A percentile compares a stretch with the other conserved stretches of the same genome.
These are phyloP conservation scores for Unio delphinus DNA, from an alignment of 2,888 invertebrate genomes.

Conservation along the genomic window DNA sequence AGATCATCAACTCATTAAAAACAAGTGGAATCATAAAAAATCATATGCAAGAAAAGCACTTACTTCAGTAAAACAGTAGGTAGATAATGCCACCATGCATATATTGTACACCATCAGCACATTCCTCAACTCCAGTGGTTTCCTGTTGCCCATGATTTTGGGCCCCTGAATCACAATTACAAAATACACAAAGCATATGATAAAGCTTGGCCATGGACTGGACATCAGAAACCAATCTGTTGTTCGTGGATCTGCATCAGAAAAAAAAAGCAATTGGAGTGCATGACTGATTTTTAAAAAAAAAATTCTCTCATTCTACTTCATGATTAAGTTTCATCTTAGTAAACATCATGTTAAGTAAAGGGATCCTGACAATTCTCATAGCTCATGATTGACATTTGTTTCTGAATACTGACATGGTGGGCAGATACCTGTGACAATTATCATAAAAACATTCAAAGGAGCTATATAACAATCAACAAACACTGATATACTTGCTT, in stretches of 20 bases:
- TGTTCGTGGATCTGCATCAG: slow-evolving; percentile 83
- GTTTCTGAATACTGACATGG: too few relatives aligned
- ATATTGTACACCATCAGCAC: slow-evolving; percentile 89
- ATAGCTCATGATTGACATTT: too few relatives aligned
- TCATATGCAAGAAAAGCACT: slow-evolving; percentile 56
- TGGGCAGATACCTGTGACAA: too few relatives aligned
- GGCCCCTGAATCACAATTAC: slow-evolving; percentile 85
- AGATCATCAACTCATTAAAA: too few relatives aligned
- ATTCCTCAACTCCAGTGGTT: slow-evolving; percentile 86
- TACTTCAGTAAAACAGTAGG: slow-evolving; percentile 95
- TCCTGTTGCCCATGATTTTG: slow-evolving; percentile 88
- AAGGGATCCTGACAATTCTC: too few relatives aligned
- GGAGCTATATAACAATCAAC: too few relatives aligned
- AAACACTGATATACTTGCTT: too few relatives aligned
- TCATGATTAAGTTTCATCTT: too few relatives aligned
- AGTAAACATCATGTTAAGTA: too few relatives aligned
- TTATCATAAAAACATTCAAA: too few relatives aligned
- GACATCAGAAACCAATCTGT: slow-evolving; percentile 92
- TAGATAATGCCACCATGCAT: slow-evolving; percentile 89
- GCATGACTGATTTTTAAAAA: not conserved
- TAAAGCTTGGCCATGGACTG: slow-evolving; percentile 88
- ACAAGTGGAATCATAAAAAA: too few relatives aligned
- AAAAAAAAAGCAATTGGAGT: not conserved
- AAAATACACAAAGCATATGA: slow-evolving; percentile 87
- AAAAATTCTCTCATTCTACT: not conserved